Conservation (phyloP, 2,113 vertebrate genomes). For the Oreocharis arfaki region DNA sequence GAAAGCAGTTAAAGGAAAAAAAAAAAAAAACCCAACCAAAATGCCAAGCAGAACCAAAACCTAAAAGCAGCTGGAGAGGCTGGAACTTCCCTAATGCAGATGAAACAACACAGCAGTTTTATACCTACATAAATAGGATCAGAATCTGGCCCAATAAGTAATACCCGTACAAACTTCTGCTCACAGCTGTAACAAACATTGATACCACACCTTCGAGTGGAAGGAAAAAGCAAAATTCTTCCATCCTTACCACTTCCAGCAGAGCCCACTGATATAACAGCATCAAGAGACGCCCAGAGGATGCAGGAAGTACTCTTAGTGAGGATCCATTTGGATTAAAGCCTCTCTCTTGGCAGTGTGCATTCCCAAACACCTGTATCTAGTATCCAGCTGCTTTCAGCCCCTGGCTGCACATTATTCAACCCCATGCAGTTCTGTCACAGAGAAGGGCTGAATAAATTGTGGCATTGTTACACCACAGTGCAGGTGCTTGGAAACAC, state of each 20-base stretch:
- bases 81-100: not conserved
- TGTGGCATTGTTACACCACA: not conserved
- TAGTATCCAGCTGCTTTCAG: not conserved
- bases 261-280: not conserved
- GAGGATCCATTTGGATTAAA: not conserved
- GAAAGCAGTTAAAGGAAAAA: not conserved
- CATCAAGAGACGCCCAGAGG: not conserved
- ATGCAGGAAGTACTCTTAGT: not conserved
- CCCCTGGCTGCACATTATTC: not conserved
- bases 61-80: not conserved
- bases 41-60: not conserved
- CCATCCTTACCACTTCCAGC: not conserved
- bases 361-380: not conserved
- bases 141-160: not conserved
- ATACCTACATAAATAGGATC: not conserved
- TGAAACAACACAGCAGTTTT: conserved; percentile 10
- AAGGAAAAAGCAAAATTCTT: not conserved
- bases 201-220: not conserved
- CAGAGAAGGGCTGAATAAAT: not conserved
- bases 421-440: not conserved
- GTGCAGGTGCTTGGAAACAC: not conserved
- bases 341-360: not conserved
- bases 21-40: not conserved
- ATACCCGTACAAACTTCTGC: not conserved
- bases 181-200: not conserved